Conservation (phyloP, 1,140 invertebrate species). For the Drosophila erecta region DNA sequence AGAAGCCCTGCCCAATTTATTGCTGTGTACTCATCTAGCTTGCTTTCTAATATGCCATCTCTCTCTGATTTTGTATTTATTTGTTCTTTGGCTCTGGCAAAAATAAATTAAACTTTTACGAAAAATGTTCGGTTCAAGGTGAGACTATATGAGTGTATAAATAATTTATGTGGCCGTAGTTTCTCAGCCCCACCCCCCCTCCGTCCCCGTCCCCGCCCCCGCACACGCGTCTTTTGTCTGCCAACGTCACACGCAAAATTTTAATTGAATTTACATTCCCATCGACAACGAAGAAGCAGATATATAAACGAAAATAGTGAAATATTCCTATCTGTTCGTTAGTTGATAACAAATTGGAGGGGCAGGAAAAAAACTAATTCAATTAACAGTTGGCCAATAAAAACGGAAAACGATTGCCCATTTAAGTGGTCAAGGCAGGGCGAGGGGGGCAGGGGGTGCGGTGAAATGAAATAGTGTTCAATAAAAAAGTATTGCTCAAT, state of each 20-base stretch:
- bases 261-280: constrained; percentile 79
- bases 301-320: constrained; percentile 19
- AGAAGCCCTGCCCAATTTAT: not conserved
- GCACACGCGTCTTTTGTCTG: constrained; percentile 41
- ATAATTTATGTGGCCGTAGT: constrained; percentile 56
- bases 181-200: constrained; percentile 2
- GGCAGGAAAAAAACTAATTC: constrained; percentile 63
- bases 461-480: constrained; percentile 21
- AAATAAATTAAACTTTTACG: constrained; percentile 57
- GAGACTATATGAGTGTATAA: constrained; percentile 49
- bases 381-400: constrained; percentile 70
- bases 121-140: constrained; percentile 73
- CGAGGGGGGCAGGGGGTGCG: not conserved
- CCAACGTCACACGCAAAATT: constrained; percentile 72
- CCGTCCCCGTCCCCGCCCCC: constrained; percentile 7
- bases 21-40: constrained; percentile 9
- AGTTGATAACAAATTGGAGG: constrained; percentile 51
- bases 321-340: constrained; percentile 55
- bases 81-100: constrained; percentile 53
- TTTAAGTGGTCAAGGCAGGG: constrained; percentile 24
- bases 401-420: constrained; percentile 64
- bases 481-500: constrained; percentile 64
- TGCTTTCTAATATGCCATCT: constrained; percentile 14
- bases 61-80: constrained; percentile 47
- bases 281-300: constrained; percentile 19